Conservation (phyloP, 2,797 vertebrate genomes). For the Esox lucius region DNA sequence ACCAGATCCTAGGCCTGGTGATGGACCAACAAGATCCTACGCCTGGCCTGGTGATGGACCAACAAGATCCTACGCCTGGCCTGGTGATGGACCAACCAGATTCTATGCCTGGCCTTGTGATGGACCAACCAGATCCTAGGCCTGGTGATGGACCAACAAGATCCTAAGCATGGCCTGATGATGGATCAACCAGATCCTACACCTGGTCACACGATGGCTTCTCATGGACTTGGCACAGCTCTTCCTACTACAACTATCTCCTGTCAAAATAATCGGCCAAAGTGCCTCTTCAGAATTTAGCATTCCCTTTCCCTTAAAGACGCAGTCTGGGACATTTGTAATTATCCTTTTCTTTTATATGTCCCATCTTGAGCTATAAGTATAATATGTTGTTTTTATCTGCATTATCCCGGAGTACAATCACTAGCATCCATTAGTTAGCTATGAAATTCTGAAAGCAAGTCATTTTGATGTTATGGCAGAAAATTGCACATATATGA, state of each 20-base stretch:
- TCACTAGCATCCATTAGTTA: too few species aligned
- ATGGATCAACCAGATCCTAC: conserved; percentile 27
- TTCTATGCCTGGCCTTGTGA: not conserved
- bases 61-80: too few species aligned
- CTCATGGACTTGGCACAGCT: not conserved
- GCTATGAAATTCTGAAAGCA: too few species aligned
- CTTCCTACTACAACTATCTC: conserved; percentile 1
- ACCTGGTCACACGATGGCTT: not conserved
- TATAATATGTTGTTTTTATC: too few species aligned
- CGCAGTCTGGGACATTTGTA: not conserved
- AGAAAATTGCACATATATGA: too few species aligned
- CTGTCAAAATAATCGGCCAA: not conserved
- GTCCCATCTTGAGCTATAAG: too few species aligned
- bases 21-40: too few species aligned
- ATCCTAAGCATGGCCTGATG: conserved; percentile 40
- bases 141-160: too few species aligned
- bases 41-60: too few species aligned
- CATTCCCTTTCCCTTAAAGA: not conserved
- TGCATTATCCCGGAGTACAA: too few species aligned
- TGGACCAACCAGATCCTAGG: conserved; percentile 3
- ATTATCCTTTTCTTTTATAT: too few species aligned
- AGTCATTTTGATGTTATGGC: too few species aligned
- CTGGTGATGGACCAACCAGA: conserved; percentile 27
- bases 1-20: conserved; percentile 40
- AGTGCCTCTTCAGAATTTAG: not conserved